These are phyloP conservation scores for Agonopterix heracliana DNA, from an alignment of 2,888 invertebrate species.

Conservation along the genomic window DNA sequence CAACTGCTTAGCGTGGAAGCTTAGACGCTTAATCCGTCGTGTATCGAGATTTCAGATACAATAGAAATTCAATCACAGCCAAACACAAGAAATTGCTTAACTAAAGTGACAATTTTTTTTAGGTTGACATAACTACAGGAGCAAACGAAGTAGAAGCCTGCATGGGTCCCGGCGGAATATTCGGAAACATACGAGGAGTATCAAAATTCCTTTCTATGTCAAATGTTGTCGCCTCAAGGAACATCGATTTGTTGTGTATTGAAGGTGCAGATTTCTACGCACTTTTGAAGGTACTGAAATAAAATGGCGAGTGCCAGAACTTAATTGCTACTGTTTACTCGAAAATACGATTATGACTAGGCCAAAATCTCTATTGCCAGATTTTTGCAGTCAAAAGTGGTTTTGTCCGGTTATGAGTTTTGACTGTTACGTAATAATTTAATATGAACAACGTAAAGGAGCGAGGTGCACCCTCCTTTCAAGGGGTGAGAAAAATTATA, in stretches of 20 bases:
- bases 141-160: conserved; percentile 64
- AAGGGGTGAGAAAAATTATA: too few species aligned
- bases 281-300: conserved; percentile 54
- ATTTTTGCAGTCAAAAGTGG: too few species aligned
- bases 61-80: background rate
- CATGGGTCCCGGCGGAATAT: conserved; percentile 71
- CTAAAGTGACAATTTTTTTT: conserved; percentile 1
- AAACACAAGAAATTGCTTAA: too few species aligned
- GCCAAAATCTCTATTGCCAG: too few species aligned
- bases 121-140: conserved; percentile 62
- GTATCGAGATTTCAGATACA: background rate
- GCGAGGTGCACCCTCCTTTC: too few species aligned
- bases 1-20: too few species aligned
- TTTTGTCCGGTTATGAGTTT: too few species aligned
- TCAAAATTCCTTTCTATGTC: conserved; percentile 56
- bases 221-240: conserved; percentile 62
- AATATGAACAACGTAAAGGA: too few species aligned
- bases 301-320: too few species aligned
- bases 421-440: too few species aligned
- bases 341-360: too few species aligned
- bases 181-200: conserved; percentile 65
- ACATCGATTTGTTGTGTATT: conserved; percentile 66
- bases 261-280: conserved; percentile 63
- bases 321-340: too few species aligned
- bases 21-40: background rate